phyloP scores from a whole-genome alignment of 2,888 invertebrate species.

The Scaptomyza parva region DNA sequence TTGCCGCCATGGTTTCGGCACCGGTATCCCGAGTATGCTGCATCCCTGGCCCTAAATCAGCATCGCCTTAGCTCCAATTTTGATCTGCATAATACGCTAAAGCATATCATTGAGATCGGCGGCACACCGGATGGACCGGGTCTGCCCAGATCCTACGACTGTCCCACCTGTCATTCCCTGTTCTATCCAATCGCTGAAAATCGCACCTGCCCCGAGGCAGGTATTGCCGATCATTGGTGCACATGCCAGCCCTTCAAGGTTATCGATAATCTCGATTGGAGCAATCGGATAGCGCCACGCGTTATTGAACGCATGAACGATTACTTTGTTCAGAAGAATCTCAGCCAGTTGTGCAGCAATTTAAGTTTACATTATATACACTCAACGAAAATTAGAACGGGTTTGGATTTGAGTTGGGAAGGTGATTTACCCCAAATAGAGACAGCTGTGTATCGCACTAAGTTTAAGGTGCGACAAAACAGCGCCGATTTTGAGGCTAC shows the following conservation, averaged over 20 bases:
- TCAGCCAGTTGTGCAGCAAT: conserved; percentile 46
- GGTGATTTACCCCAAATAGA: conserved; percentile 15
- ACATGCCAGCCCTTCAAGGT: conserved; percentile 87
- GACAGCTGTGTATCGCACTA: conserved; percentile 77
- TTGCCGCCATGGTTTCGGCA: conserved; percentile 87
- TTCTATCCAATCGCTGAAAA: conserved; percentile 86
- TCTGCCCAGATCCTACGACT: conserved; percentile 85
- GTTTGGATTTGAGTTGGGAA: not conserved
- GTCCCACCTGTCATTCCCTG: conserved; percentile 88
- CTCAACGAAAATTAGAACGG: conserved; percentile 39
- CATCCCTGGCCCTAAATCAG: conserved; percentile 87
- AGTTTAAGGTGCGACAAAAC: conserved; percentile 88
- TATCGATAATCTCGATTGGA: conserved; percentile 75
- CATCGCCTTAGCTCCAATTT: conserved; percentile 89
- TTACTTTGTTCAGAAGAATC: conserved; percentile 50
- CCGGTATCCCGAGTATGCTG: conserved; percentile 85
- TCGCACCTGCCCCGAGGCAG: conserved; percentile 88
- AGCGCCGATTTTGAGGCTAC: conserved; percentile 89
- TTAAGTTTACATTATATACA: conserved; percentile 33
- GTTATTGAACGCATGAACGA: conserved; percentile 64
- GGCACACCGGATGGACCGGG: conserved; percentile 79
- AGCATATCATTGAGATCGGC: conserved; percentile 87
- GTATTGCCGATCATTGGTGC: conserved; percentile 89
- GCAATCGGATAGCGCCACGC: conserved; percentile 76
- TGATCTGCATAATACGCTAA: conserved; percentile 89